Conservation (phyloP, 2,113 vertebrate species). For the Oplegnathus fasciatus region DNA sequence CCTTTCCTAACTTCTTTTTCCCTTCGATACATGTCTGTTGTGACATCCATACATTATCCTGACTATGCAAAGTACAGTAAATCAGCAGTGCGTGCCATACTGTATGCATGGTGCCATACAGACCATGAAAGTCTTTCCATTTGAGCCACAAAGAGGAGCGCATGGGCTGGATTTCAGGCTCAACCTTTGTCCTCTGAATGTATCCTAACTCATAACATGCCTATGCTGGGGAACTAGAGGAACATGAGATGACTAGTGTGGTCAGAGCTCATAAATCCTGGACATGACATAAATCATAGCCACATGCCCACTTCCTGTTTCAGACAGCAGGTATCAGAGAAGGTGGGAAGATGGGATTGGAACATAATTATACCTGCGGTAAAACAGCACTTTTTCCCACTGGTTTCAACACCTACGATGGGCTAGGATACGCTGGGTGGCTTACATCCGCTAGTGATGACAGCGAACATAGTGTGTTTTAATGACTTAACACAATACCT, state of each 20-base stretch:
- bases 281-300: constrained; percentile 55
- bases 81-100: not conserved
- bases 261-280: constrained; percentile 60
- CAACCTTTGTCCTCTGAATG: constrained; percentile 30
- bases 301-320: constrained; percentile 48
- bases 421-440: constrained; percentile 8
- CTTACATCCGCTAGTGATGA: constrained; percentile 23
- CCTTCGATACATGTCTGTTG: not conserved
- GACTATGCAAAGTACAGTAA: constrained; percentile 8
- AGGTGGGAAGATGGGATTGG: constrained; percentile 14
- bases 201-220: constrained; percentile 50
- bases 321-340: constrained; percentile 32
- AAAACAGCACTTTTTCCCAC: constrained; percentile 7
- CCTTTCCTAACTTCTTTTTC: not conserved
- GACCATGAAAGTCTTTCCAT: constrained; percentile 19
- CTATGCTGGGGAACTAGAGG: constrained; percentile 25
- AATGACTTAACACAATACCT: constrained; percentile 83
- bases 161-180: constrained; percentile 37
- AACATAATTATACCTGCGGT: constrained; percentile 40
- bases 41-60: not conserved
- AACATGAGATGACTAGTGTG: constrained; percentile 60
- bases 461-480: constrained; percentile 26
- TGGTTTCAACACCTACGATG: constrained; percentile 27
- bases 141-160: constrained; percentile 15
- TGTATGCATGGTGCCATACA: not conserved